Evolutionary conservation across 2,797 vertebrate species (phyloP), one percentile per base, ranked within the genome.

Genomic region (Amniataba percoides): DNA sequence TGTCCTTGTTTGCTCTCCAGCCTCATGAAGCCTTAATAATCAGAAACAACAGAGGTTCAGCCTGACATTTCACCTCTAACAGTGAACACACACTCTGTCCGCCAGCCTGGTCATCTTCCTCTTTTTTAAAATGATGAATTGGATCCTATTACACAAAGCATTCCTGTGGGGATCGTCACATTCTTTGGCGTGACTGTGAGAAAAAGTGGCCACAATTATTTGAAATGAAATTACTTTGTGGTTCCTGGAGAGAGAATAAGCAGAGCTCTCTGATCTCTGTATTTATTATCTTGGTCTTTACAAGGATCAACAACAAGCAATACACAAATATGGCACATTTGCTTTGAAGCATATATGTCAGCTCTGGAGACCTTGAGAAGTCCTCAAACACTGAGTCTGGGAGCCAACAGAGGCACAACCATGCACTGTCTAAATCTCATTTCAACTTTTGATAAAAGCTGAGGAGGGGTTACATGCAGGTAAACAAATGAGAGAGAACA

Each of bases 171-270:
- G 69, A 77, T 79, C 71, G 60, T 79, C 61, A 62, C 63, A 81
- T 76, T 78, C 59, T 81, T 52, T 69, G 72, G 70, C 49, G 55
- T n/a, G 14, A 42, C 43, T 19, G 16, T 57, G n/a, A 51, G 69
- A 57, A 53, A 77, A 78, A 74, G 46, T 21, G 21, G 60, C 77
- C 65, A 62, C 73, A 87, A 45, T 77, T 82, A 87, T 85, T 74
- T 77, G 21, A 83, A 71, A 88, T 80, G 72, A 21, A 76, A 82
- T 87, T 82, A 77, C 53, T 48, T 45, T 85, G 87, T 69, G 79
- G 79, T 72, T 78, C 45, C 45, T 76, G 62, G 63, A 74, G 39
- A 72, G 60, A 57, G 71, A 58, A 43, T 49, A 69, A 66, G 58
- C 42, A 43, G 52, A 51, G 40, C 19, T 27, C 45, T 65, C 23